A percentile compares a stretch with the other conserved stretches of the same genome.
Conservation (phyloP, 2,113 vertebrate genomes). For the Sinosuthora webbiana region DNA sequence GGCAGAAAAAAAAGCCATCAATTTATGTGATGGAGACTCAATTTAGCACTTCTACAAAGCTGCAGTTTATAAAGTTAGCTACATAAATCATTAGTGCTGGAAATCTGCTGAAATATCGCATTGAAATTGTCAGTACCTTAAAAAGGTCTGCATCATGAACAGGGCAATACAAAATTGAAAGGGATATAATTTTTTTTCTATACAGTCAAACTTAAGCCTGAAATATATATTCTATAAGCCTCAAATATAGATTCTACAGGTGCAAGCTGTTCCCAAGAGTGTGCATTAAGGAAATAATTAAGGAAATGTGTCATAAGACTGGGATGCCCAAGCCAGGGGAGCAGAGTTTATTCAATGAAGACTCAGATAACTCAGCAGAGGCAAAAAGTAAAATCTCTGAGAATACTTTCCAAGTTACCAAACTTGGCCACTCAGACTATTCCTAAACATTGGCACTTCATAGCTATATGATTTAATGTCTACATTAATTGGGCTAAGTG, state of each 20-base stretch:
- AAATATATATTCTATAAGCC: background rate
- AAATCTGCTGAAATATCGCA: slow-evolving; percentile 24
- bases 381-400: background rate
- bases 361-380: background rate
- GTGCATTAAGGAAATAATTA: slow-evolving; percentile 41
- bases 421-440: background rate
- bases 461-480: background rate
- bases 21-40: background rate
- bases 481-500: background rate
- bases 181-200: background rate
- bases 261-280: background rate
- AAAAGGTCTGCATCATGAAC: background rate
- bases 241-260: background rate
- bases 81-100: background rate
- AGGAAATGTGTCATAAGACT: background rate
- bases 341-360: background rate
- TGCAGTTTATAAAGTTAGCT: background rate
- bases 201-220: background rate
- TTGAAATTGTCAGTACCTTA: background rate
- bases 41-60: slow-evolving; percentile 11
- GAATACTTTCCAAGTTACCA: background rate
- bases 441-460: background rate
- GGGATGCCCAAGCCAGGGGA: background rate
- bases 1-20: background rate
- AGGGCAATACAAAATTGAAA: background rate